Evolutionary conservation across 1,140 invertebrate genomes (phyloP), one percentile per base, ranked within the genome.

Genomic region (Stegodyphus dumicola): DNA sequence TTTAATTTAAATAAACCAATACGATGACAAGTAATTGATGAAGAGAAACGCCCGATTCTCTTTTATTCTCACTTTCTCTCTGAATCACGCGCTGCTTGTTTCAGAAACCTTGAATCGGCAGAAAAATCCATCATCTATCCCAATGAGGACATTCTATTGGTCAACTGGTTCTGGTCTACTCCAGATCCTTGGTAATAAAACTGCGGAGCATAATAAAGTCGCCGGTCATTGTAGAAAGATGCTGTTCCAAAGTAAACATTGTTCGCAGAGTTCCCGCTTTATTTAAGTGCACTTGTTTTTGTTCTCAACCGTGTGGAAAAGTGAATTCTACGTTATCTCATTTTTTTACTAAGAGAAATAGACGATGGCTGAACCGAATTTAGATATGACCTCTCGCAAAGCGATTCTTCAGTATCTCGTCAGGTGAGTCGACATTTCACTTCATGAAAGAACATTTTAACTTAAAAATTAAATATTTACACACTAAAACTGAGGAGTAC

Each of bases 71-170:
- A 48, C 52, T 51, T 60, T 17, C 48, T 66, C 52, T 66, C 51
- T 77, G 56, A 77, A 79, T 79, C 66, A 69, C 65, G 60, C 69
- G 80, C 70, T 70, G 17, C 80, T 81, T 75, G 71, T 83, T 83
- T 83, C 66, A 71, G 54, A 83, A 83, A 83, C 80, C 80, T 83
- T 83, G 80, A 75, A 66, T 74, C 75, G 70, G 78, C 52, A 48
- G 54, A 73, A 48, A 71, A 73, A 71, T 69, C 33, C 53, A 56
- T 69, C 33, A 64, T 54, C 54, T 52, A 48, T 71, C 69, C 48
- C 52, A 81, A 73, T 56, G 53, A 60, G 33, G 69, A 70, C 33
- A 66, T 67, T 11, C 51, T 33, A 83, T 83, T 83, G 80, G 80
- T 75, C 70, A 83, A 67, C 54, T 33, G 11, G 52, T 49, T 51